Evolutionary conservation across 2,113 vertebrate species (phyloP).

Genomic region (Quiscalus mexicanus): DNA sequence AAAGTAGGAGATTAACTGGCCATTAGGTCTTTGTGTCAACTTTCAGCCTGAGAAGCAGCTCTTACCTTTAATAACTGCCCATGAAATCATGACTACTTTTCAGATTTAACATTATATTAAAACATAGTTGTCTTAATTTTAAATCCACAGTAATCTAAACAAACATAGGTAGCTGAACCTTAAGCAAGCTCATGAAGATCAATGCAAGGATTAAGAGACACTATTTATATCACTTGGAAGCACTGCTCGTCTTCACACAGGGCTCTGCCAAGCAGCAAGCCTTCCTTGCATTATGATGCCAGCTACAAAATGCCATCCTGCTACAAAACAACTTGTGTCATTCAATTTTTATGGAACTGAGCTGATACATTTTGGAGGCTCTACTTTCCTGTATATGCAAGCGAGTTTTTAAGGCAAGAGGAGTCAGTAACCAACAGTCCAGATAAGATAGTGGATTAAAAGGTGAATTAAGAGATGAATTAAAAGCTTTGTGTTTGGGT

Average conservation of each 20-base stretch:
- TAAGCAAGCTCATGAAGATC: conserved; percentile 41
- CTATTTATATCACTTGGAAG: conserved; percentile 62
- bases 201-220: conserved; percentile 53
- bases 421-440: not conserved
- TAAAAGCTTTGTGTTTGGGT: not conserved
- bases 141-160: not conserved
- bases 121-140: not conserved
- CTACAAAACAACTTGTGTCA: conserved; percentile 39
- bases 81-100: not conserved
- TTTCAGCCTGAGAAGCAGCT: not conserved
- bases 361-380: not conserved
- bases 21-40: not conserved
- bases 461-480: not conserved
- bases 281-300: conserved; percentile 31
- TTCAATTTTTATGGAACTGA: not conserved
- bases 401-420: not conserved
- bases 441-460: not conserved
- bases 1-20: not conserved
- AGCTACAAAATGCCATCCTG: conserved; percentile 38
- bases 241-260: conserved; percentile 36
- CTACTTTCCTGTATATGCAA: not conserved
- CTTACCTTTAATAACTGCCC: not conserved
- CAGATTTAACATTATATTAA: not conserved
- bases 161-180: conserved; percentile 40
- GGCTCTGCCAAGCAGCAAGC: conserved; percentile 55